Evolutionary conservation across 2,797 vertebrate genomes (phyloP).

Genomic region (Sebastes cheni): DNA sequence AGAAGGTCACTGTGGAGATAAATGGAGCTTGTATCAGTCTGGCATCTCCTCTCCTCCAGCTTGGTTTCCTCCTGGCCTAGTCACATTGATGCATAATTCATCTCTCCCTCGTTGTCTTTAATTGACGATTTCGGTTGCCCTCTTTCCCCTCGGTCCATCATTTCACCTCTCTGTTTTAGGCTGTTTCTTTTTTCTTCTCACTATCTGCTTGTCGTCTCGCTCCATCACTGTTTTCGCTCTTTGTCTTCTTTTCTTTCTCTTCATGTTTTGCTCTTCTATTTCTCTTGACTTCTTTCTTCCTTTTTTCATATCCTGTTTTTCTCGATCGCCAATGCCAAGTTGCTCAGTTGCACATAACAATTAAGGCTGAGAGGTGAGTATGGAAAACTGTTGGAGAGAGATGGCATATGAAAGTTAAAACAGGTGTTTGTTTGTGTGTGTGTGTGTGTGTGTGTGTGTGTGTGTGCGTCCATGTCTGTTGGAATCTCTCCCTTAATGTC

Average conservation of each 20-base stretch:
- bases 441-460: no score
- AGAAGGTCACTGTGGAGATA: constrained; percentile 61
- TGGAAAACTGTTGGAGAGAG: background rate
- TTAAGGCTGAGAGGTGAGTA: background rate
- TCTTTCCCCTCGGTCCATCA: background rate
- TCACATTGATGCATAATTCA: constrained; percentile 60
- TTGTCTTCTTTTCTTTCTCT: background rate
- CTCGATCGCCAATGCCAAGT: background rate
- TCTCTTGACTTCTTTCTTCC: background rate
- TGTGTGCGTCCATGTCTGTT: background rate
- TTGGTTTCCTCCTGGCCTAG: constrained; percentile 47
- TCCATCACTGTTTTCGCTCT: background rate
- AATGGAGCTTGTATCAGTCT: constrained; percentile 56
- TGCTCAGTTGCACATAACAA: background rate
- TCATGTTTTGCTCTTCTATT: background rate
- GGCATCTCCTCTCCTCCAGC: constrained; percentile 51
- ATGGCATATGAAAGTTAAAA: background rate
- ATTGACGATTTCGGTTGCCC: constrained; percentile 20
- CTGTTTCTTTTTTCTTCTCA: background rate
- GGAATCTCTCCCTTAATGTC: background rate
- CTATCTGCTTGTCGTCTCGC: background rate
- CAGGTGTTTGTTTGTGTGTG: background rate
- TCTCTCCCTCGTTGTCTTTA: constrained; percentile 29
- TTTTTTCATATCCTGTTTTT: background rate
- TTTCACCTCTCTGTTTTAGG: background rate